Base-by-base conservation (phyloP, 2,797 vertebrate genomes). In the Antennarius maculatus region DNA sequence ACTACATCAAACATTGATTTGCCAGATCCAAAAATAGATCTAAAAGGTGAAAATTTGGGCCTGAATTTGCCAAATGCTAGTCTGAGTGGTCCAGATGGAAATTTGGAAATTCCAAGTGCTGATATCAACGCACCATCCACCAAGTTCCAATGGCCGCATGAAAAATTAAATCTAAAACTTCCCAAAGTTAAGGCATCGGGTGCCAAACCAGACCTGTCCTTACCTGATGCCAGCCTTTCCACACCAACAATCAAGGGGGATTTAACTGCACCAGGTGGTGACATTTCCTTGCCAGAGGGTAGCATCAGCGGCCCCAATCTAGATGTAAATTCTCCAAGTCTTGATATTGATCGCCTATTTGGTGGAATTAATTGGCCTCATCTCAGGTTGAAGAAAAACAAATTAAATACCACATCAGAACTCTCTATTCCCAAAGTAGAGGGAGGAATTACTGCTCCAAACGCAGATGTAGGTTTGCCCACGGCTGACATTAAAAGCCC, bases 281-380 rank as follows among this genome's bases (percentile, higher is more conserved):
- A 87, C 43, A 3, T 90, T 17, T 74, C 81, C 28, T 0, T 84
- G 9, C 85, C 86, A 29, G 77, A 77, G 55, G 51, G 64, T 66
- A 52, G 83, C 29, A 17, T 90, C n/a, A 60, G 73, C 28, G 47
- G 58, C 13, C 81, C 84, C 45, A 65, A 88, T 46, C 27, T 88
- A 17, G 70, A 81, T 52, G 50, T 78, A 53, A 8, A 83, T 57
- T 41, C 61, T 16, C 81, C 83, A 54, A 57, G 23, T 23, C 17
- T 89, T 55, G 70, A 92, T 41, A 58, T 56, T 67, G 74, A 92
- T 59, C 27, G 37, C 9, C 82, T 72, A 15, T 82, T 83, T 46
- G 74, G 78, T 16, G 91, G 88, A 82, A 54, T 86, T 9, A 88
- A 87, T 27, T 79, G 86, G 82, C 89, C 89, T 48, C 75, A 86